These are phyloP conservation scores for Mystacides longicornis DNA, from an alignment of 2,888 invertebrate genomes.

Conservation along the genomic window DNA sequence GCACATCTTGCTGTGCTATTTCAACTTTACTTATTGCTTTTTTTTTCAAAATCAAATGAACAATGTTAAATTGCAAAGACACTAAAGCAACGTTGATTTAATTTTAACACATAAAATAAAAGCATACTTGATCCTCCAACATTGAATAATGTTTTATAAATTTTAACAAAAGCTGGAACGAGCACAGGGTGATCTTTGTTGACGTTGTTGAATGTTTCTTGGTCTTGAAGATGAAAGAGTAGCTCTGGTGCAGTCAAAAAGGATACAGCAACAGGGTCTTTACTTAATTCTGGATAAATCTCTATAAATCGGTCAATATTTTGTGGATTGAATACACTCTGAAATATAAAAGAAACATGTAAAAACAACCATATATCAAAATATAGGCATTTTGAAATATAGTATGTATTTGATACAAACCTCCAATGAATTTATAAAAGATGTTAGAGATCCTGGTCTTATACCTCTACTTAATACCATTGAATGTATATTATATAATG, in stretches of 20 bases:
- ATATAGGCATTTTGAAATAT: no score
- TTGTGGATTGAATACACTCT: conserved; percentile 10
- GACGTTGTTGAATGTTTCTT: conserved; percentile 50
- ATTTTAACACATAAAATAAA: no score
- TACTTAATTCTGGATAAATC: conserved; percentile 52
- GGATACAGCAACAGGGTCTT: conserved; percentile 56
- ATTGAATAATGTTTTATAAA: conserved; percentile 1
- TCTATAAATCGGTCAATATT: conserved; percentile 52
- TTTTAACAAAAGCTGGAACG: conserved; percentile 43
- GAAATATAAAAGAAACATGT: conserved; percentile 5
- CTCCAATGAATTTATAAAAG: conserved; percentile 13
- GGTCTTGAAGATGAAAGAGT: conserved; percentile 51
- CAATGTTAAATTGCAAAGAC: no score
- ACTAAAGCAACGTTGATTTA: no score
- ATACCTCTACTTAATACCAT: conserved; percentile 14
- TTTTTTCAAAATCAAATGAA: no score
- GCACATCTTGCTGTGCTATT: no score
- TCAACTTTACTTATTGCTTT: no score
- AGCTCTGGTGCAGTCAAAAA: conserved; percentile 60
- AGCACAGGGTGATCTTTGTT: conserved; percentile 54
- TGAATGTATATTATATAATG: conserved; percentile 5
- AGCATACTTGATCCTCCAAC: neutral
- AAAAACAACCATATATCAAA: no score
- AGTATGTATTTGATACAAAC: no score
- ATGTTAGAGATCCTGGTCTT: conserved; percentile 11